Evolutionary conservation across 1,140 invertebrate species (phyloP).

Genomic region (Drosophila obscura): DNA sequence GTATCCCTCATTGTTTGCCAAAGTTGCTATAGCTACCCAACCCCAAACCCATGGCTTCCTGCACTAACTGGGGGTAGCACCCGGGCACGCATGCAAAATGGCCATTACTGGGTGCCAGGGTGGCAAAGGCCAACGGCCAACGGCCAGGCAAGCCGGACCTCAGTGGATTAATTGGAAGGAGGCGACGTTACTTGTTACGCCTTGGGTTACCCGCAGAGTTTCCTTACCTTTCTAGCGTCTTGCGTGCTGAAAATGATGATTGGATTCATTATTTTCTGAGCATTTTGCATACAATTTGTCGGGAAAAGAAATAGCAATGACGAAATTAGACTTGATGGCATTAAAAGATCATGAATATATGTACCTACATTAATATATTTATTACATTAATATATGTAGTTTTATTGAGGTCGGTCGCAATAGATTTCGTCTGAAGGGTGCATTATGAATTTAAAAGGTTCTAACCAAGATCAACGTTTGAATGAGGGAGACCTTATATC

Average conservation of each 20-base stretch:
- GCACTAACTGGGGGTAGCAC: background rate
- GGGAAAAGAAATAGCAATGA: constrained; percentile 26
- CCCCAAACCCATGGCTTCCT: constrained; percentile 53
- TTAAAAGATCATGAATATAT: too few relatives aligned
- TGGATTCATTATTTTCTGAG: constrained; percentile 46
- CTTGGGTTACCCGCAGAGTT: constrained; percentile 15
- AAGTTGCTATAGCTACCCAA: constrained; percentile 77
- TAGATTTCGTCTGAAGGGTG: too few relatives aligned
- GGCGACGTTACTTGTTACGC: constrained; percentile 61
- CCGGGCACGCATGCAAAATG: constrained; percentile 61
- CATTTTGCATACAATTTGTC: constrained; percentile 36
- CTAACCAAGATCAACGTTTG: too few relatives aligned
- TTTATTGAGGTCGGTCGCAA: too few relatives aligned
- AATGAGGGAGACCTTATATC: too few relatives aligned
- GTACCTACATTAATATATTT: too few relatives aligned
- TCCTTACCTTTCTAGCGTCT: constrained; percentile 18
- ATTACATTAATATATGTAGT: too few relatives aligned
- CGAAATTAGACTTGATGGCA: background rate
- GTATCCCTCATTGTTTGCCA: constrained; percentile 46
- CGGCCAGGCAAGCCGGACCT: background rate
- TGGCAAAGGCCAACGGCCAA: constrained; percentile 25
- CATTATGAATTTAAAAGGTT: too few relatives aligned
- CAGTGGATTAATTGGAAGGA: background rate
- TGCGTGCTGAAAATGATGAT: constrained; percentile 72
- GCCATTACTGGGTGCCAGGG: constrained; percentile 36